These are phyloP conservation scores for Eurosta solidaginis DNA, from an alignment of 1,140 invertebrate species.

Conservation along the genomic window DNA sequence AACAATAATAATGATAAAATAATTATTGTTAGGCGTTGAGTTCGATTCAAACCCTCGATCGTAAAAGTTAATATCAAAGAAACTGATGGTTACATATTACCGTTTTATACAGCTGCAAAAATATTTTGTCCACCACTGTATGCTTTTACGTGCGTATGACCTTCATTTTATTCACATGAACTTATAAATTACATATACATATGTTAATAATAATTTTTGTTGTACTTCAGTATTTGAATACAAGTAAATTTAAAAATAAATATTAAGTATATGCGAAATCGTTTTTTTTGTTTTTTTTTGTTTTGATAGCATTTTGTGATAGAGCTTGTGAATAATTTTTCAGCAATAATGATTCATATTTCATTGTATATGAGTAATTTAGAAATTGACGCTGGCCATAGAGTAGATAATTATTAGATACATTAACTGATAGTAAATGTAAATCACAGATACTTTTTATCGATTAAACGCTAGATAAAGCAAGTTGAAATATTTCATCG, in stretches of 20 bases:
- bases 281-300: not conserved
- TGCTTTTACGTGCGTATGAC: conserved; percentile 23
- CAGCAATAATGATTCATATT: not conserved
- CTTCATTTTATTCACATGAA: conserved; percentile 40
- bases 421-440: not conserved
- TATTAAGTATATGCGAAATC: not conserved
- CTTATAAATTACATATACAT: conserved; percentile 37
- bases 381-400: conserved; percentile 35
- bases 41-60: no score
- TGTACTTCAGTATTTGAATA: not conserved
- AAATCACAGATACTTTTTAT: not conserved
- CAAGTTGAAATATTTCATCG: no score
- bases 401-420: not conserved
- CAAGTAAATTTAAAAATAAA: not conserved
- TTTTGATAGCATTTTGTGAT: no score
- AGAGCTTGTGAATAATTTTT: no score
- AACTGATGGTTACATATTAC: no score
- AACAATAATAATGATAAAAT: no score
- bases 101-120: no score
- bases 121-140: not conserved
- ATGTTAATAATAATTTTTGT: conserved; percentile 36
- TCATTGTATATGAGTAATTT: not conserved
- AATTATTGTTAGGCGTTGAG: no score
- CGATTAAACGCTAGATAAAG: not conserved
- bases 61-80: no score